phyloP scores from a whole-genome alignment of 2,113 vertebrate species.

The Cygnus buccinator region DNA sequence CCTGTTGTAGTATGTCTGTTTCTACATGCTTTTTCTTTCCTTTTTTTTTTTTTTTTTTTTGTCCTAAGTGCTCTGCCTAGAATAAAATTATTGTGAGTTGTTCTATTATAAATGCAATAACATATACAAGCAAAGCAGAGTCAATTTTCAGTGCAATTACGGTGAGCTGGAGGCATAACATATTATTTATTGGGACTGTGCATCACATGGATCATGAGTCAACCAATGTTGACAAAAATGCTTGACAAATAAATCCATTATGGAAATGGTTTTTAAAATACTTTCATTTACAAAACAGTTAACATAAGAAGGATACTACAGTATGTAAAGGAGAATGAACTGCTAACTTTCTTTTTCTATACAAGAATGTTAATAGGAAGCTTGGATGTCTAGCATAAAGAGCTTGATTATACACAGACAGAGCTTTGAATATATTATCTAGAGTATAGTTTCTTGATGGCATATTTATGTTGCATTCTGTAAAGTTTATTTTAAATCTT shows the following conservation, averaged over 20 bases:
- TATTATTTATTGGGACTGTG: background rate
- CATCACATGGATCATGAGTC: background rate
- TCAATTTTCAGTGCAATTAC: conserved; percentile 7
- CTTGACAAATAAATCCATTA: background rate
- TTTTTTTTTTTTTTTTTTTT: background rate
- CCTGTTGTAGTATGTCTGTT: background rate
- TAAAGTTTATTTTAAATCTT: background rate
- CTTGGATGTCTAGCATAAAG: background rate
- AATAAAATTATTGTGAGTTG: background rate
- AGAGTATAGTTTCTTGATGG: background rate
- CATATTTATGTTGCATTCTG: background rate
- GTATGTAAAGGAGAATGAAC: background rate
- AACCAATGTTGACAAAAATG: background rate
- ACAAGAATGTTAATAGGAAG: background rate
- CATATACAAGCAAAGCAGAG: background rate
- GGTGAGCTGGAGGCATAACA: background rate
- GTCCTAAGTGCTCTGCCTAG: background rate
- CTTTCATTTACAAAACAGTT: background rate
- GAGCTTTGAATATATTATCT: background rate
- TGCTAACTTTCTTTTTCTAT: background rate
- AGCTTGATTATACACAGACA: background rate
- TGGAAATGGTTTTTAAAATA: background rate
- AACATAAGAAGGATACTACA: background rate
- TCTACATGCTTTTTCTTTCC: background rate
- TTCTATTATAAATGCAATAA: background rate